Base-by-base conservation (phyloP, 2,888 invertebrate species). In the Metellina segmentata region DNA sequence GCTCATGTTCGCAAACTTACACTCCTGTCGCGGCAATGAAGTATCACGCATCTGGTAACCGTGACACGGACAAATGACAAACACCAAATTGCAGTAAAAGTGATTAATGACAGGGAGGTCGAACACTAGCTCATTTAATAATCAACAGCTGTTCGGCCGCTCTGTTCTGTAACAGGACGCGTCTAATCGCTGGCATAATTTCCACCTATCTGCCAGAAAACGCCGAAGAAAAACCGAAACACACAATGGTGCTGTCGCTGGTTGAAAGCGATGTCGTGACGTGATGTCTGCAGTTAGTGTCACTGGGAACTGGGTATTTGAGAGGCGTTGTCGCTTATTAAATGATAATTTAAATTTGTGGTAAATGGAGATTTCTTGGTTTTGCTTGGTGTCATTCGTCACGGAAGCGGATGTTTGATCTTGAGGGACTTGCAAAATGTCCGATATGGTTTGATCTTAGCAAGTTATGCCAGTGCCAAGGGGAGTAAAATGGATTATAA, bases 31-130 rank as follows among this genome's bases (percentile, higher is more conserved):
- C 4, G 34, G 34, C 34, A 34, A 34, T 34, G 61, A 13, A n/a
- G 51, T 72, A 72, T 82, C 82, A 82, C 61, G 85, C 85, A 74
- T 20, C 48, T 74, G 34, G 53, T 52, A 83, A 74, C 83, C 19
- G 51, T 81, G 79, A 81, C 87, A 13, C 20, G 79, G 52, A 69
- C 34, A 71, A 81, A 72, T 51, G 79, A 72, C 71, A 81, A 53
- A 52, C 71, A 69, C 49, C 70, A 78, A 86, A 86, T 86, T 86
- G 78, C 49, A 79, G 79, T 53, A 79, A 79, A 79, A 71, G 74
- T 81, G 81, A 89, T 89, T 89, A 89, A 89, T 83, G 89, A 48
- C 69, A 75, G 53, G 53, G 74, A 88, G 69, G 79, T 81, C 81
- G 72, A 89, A 89, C 48, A 51, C 48, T 78, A 53, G 82, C 75